phyloP scores from a whole-genome alignment of 2,113 vertebrate species.

The Pelecanus crispus region DNA sequence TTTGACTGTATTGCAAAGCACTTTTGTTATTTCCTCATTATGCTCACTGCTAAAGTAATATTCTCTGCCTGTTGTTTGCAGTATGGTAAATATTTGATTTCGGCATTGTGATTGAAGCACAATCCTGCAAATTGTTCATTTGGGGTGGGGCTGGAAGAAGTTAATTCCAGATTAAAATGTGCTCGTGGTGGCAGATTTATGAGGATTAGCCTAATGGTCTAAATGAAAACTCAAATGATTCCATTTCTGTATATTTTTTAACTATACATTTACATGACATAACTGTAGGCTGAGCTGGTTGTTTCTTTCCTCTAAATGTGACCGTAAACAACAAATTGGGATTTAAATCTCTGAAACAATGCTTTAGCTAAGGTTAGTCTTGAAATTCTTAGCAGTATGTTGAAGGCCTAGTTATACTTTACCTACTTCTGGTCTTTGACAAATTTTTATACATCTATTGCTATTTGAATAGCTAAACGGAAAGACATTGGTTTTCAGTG shows the following conservation, averaged over 20 bases:
- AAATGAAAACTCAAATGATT: not conserved
- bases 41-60: conserved; percentile 7
- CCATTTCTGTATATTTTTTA: not conserved
- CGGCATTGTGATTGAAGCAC: not conserved
- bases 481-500: not conserved
- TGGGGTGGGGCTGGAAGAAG: not conserved
- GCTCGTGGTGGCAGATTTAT: not conserved
- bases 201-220: not conserved
- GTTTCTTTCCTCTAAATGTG: not conserved
- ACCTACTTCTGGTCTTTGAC: not conserved
- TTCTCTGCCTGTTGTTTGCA: conserved; percentile 31
- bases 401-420: not conserved
- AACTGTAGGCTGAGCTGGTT: not conserved
- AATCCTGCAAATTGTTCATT: not conserved
- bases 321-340: not conserved
- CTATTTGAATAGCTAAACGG: not conserved
- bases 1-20: conserved; percentile 1
- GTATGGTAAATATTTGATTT: not conserved
- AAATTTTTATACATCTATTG: not conserved
- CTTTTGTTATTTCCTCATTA: conserved; percentile 7
- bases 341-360: not conserved
- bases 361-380: not conserved
- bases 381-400: not conserved
- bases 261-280: not conserved
- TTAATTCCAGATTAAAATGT: not conserved